These are phyloP conservation scores for Lichenostomus cassidix DNA, from an alignment of 2,113 vertebrate genomes.

Conservation along the genomic window DNA sequence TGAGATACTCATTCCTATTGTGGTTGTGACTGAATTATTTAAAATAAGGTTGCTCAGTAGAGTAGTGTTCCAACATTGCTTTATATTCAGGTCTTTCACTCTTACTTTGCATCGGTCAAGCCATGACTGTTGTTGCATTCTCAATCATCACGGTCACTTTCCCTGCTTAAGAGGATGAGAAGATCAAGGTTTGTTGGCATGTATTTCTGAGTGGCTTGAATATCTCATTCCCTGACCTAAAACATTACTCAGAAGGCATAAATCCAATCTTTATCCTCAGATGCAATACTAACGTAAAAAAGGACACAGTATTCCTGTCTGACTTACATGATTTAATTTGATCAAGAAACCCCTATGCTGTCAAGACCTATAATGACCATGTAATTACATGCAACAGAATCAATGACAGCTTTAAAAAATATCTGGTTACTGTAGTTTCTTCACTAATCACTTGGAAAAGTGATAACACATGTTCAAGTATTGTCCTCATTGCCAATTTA, in stretches of 20 bases:
- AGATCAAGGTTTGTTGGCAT: not conserved
- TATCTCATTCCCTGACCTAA: not conserved
- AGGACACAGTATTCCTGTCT: not conserved
- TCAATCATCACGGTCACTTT: rapidly evolving
- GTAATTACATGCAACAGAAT: not conserved
- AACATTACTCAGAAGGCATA: not conserved
- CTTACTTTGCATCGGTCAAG: not conserved
- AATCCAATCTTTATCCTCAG: not conserved
- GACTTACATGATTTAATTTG: not conserved
- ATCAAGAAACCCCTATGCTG: not conserved
- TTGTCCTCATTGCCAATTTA: constrained; percentile 1
- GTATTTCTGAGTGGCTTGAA: not conserved
- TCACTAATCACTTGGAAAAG: constrained; percentile 18
- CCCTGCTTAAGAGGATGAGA: not conserved
- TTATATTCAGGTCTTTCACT: not conserved
- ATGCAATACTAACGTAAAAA: not conserved
- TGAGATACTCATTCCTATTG: not conserved
- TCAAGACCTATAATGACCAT: not conserved
- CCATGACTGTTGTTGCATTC: not conserved
- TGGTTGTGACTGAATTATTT: not conserved
- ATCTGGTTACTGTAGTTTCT: not conserved
- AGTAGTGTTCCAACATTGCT: not conserved
- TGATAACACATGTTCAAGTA: not conserved
- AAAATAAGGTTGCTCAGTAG: not conserved
- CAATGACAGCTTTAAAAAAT: not conserved